Percentiles rank a stretch among this genome's conserved stretches.
Conservation (phyloP, 2,888 invertebrate genomes). For the Pteria penguin region DNA sequence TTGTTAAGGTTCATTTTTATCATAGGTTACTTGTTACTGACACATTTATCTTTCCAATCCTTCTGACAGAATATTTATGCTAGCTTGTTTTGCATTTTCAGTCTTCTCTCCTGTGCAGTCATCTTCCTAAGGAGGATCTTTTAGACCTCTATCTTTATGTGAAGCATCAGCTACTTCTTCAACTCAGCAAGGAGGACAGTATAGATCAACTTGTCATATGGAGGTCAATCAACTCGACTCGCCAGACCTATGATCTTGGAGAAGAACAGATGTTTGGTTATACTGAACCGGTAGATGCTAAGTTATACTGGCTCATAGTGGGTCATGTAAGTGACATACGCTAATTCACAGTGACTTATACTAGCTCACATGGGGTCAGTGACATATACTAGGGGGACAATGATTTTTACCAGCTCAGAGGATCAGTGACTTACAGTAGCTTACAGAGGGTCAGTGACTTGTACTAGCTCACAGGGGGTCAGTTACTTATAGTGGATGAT, state of each 20-base stretch:
- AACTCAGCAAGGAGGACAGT: slow-evolving; percentile 71
- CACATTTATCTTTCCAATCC: too few relatives aligned
- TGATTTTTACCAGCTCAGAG: too few relatives aligned
- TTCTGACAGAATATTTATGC: too few relatives aligned
- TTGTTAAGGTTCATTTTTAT: too few relatives aligned
- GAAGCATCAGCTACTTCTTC: slow-evolving; percentile 87
- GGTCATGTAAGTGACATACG: slow-evolving; percentile 75
- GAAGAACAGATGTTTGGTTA: slow-evolving; percentile 74
- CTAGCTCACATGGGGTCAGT: not conserved
- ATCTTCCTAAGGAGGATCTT: slow-evolving; percentile 88
- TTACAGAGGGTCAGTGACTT: too few relatives aligned
- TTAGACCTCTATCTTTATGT: slow-evolving; percentile 88
- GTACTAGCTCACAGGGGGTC: too few relatives aligned
- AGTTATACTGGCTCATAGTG: slow-evolving; percentile 77
- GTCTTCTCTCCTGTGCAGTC: slow-evolving; percentile 89
- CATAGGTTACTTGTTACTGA: too few relatives aligned
- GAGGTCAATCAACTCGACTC: slow-evolving; percentile 76
- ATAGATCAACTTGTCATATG: slow-evolving; percentile 76
- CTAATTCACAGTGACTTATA: too few relatives aligned
- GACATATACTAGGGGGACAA: too few relatives aligned
- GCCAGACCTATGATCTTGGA: slow-evolving; percentile 69
- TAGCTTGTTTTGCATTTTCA: slow-evolving; percentile 72
- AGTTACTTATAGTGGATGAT: too few relatives aligned
- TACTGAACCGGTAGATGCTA: slow-evolving; percentile 73
- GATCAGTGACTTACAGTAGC: too few relatives aligned